A percentile compares a stretch with the other conserved stretches of the same genome.
These are phyloP conservation scores for Poeciliopsis turrubarensis DNA, from an alignment of 2,113 vertebrate species.

Conservation along the genomic window DNA sequence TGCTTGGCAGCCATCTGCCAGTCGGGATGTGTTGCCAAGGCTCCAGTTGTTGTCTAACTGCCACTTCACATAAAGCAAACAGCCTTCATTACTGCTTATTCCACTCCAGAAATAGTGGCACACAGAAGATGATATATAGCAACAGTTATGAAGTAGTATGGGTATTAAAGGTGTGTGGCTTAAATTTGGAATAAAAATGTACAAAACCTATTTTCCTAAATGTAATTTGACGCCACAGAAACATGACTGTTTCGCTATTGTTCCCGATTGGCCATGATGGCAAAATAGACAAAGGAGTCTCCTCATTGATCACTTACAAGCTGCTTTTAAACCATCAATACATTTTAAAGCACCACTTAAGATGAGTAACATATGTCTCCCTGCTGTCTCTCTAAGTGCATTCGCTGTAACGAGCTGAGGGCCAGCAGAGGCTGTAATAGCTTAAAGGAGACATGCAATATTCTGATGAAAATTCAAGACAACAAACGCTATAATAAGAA, in stretches of 20 bases:
- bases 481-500: not conserved
- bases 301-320: constrained; percentile 71
- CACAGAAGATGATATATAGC: not conserved
- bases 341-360: constrained; percentile 78
- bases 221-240: constrained; percentile 21
- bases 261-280: constrained; percentile 39
- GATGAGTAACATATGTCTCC: constrained; percentile 71
- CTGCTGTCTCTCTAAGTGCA: constrained; percentile 55
- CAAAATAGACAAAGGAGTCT: constrained; percentile 58
- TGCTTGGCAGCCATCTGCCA: constrained; percentile 73
- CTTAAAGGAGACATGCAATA: constrained; percentile 21
- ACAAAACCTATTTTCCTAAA: constrained; percentile 10
- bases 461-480: constrained; percentile 13
- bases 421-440: constrained; percentile 14
- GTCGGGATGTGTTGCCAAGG: constrained; percentile 67
- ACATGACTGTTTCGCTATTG: constrained; percentile 31
- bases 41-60: constrained; percentile 62
- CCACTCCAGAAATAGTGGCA: not conserved
- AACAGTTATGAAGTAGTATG: not conserved
- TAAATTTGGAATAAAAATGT: constrained; percentile 21
- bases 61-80: constrained; percentile 52
- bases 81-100: constrained; percentile 17
- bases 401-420: constrained; percentile 29
- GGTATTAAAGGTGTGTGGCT: not conserved
- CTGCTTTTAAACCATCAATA: constrained; percentile 82